These are phyloP conservation scores for Phoenicopterus ruber DNA, from an alignment of 2,113 vertebrate genomes.

Conservation along the genomic window DNA sequence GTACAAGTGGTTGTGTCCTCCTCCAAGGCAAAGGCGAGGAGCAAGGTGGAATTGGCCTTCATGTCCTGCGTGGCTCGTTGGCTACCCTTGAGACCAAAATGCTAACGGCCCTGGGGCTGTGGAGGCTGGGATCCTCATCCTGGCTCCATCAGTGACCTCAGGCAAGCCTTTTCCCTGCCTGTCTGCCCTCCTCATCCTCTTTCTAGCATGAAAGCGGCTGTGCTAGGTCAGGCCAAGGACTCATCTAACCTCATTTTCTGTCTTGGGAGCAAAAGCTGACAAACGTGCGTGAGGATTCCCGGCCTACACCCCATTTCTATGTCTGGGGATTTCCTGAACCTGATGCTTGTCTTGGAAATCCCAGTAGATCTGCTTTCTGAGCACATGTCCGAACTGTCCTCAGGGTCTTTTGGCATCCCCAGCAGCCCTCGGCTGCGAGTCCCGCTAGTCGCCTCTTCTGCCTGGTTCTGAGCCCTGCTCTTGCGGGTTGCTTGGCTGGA, in stretches of 20 bases:
- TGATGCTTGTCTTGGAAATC: not conserved
- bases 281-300: rapidly evolving
- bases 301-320: not conserved
- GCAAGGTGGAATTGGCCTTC: not conserved
- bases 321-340: not conserved
- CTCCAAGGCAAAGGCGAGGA: not conserved
- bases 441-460: rapidly evolving
- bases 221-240: not conserved
- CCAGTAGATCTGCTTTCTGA: not conserved
- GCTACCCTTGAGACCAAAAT: not conserved
- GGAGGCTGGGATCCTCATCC: not conserved
- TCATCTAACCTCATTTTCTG: not conserved
- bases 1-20: not conserved
- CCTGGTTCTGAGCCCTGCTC: not conserved
- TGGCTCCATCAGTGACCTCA: not conserved
- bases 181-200: not conserved
- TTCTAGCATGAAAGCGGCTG: not conserved
- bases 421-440: not conserved
- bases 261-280: not conserved
- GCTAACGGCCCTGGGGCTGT: not conserved
- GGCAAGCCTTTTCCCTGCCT: not conserved
- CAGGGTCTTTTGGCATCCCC: not conserved
- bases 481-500: not conserved
- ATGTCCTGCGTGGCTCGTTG: not conserved
- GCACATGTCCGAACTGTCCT: not conserved